These are phyloP conservation scores for Ellobium chinense DNA, from an alignment of 2,888 invertebrate species.

Conservation along the genomic window DNA sequence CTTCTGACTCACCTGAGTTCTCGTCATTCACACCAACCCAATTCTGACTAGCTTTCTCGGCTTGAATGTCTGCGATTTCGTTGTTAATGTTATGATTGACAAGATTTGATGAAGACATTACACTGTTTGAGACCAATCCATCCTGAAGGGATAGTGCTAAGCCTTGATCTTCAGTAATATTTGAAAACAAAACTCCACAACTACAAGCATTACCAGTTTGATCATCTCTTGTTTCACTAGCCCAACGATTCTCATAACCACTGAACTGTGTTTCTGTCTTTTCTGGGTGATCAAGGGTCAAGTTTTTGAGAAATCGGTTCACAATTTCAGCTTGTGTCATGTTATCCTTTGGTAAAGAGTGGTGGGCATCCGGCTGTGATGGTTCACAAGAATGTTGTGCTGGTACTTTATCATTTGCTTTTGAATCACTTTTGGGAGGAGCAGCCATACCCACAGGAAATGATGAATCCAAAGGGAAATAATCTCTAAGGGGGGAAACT, in stretches of 20 bases:
- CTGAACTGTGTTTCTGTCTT: neutral
- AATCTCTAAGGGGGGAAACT: conserved; percentile 36
- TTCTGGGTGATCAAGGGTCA: conserved; percentile 21
- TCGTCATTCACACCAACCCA: neutral
- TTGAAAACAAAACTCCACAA: neutral
- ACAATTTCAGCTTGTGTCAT: conserved; percentile 45
- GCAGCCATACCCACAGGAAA: neutral
- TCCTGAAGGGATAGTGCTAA: neutral
- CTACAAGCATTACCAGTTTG: neutral
- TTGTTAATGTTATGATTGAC: neutral
- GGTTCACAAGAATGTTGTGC: neutral
- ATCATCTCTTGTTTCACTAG: neutral
- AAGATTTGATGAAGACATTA: too few species aligned
- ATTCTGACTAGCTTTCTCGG: neutral
- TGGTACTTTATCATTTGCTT: neutral
- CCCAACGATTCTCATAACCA: conserved; percentile 17
- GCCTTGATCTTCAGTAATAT: neutral
- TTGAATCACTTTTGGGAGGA: neutral
- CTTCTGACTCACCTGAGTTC: neutral
- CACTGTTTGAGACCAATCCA: too few species aligned
- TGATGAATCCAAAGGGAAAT: conserved; percentile 33
- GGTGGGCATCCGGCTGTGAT: neutral
- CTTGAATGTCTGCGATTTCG: neutral
- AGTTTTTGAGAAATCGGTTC: conserved; percentile 30
- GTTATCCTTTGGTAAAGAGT: conserved; percentile 34